phyloP scores from a whole-genome alignment of 1,140 invertebrate species.

The Globodera ellingtonae region DNA sequence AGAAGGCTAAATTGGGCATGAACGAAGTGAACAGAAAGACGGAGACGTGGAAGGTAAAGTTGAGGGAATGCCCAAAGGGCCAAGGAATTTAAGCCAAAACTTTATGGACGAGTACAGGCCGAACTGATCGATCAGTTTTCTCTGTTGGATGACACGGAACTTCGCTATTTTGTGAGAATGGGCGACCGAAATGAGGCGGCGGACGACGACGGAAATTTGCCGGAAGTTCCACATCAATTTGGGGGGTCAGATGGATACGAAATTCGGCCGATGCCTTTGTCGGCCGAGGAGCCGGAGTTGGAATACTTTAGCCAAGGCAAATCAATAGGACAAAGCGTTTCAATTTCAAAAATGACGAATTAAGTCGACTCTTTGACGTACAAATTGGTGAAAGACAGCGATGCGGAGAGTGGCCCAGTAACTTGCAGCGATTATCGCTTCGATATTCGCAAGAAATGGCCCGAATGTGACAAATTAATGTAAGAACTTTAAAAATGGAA shows the following conservation, averaged over 20 bases:
- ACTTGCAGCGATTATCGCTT: conserved; percentile 16
- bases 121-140: background rate
- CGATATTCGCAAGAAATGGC: conserved; percentile 29
- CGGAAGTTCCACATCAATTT: background rate
- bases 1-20: background rate
- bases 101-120: background rate
- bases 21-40: background rate
- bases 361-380: background rate
- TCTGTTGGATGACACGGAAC: background rate
- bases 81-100: background rate
- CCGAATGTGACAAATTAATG: conserved; percentile 22
- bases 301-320: background rate
- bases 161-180: background rate
- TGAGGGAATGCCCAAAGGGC: too few species aligned
- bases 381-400: background rate
- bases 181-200: background rate
- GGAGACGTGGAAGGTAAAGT: background rate
- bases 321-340: too few species aligned
- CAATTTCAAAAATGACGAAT: background rate
- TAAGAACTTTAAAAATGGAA: background rate
- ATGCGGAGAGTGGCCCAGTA: background rate
- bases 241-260: background rate
- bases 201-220: background rate
- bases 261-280: background rate
- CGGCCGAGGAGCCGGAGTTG: background rate